These are phyloP conservation scores for Zaprionus africanus DNA, from an alignment of 1,140 invertebrate genomes.

Conservation along the genomic window DNA sequence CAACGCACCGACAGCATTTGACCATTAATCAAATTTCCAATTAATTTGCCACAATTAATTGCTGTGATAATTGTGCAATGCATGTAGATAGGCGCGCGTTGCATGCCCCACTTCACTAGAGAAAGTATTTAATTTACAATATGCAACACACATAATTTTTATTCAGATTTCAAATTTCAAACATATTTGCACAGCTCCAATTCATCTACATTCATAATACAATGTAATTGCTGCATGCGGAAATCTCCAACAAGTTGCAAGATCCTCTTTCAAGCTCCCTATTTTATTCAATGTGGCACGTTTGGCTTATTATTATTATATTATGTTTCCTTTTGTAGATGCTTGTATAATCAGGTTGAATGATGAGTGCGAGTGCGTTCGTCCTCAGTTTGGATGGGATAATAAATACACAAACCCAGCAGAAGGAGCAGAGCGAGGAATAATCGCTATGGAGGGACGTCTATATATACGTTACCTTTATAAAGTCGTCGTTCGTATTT, in stretches of 20 bases:
- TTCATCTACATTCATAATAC: neutral
- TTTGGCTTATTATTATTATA: slow-evolving; percentile 67
- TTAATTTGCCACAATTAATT: slow-evolving; percentile 80
- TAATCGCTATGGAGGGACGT: slow-evolving; percentile 14
- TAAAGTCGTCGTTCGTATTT: slow-evolving; percentile 42
- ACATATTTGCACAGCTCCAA: neutral
- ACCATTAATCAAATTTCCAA: slow-evolving; percentile 79
- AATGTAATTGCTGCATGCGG: neutral
- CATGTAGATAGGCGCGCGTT: slow-evolving; percentile 1
- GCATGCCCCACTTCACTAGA: slow-evolving; percentile 9
- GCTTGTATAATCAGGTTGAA: slow-evolving; percentile 65
- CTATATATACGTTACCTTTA: slow-evolving; percentile 38
- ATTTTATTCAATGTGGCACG: slow-evolving; percentile 1
- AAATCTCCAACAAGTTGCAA: neutral
- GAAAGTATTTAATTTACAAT: slow-evolving; percentile 20
- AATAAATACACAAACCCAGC: slow-evolving; percentile 62
- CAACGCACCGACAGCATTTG: slow-evolving; percentile 52
- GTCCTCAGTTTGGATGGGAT: slow-evolving; percentile 44
- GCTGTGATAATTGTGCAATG: slow-evolving; percentile 62
- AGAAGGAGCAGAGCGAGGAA: slow-evolving; percentile 2
- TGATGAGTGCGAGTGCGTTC: slow-evolving; percentile 52
- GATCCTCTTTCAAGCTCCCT: neutral
- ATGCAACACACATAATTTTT: slow-evolving; percentile 5
- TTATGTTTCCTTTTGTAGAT: slow-evolving; percentile 69
- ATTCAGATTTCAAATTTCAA: slow-evolving; percentile 4